These are phyloP conservation scores for Patella caerulea DNA, from an alignment of 2,888 invertebrate genomes.

Conservation along the genomic window DNA sequence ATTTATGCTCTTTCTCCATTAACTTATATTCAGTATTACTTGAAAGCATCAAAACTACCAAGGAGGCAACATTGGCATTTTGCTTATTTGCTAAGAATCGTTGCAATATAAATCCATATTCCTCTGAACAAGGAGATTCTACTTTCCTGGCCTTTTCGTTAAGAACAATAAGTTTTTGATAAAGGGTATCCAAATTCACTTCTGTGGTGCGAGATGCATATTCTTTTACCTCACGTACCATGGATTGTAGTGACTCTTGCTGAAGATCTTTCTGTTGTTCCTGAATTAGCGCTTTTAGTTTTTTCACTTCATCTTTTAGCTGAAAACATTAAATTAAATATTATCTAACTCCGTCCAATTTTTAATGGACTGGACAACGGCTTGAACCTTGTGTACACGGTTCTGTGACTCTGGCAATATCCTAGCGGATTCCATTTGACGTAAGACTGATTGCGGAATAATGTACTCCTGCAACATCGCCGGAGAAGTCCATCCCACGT, in stretches of 20 bases:
- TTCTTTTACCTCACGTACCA: background rate
- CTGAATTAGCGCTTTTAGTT: background rate
- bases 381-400: background rate
- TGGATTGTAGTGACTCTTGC: background rate
- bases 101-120: conserved; percentile 3
- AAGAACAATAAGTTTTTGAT: too few relatives aligned
- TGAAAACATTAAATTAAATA: background rate
- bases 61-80: background rate
- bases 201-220: background rate
- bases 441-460: background rate
- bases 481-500: background rate
- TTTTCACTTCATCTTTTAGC: background rate
- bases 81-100: background rate
- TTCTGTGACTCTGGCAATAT: background rate
- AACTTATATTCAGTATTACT: background rate
- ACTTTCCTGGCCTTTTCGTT: too few relatives aligned
- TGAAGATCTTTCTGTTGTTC: background rate
- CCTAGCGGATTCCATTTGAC: background rate
- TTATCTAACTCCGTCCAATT: background rate
- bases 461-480: background rate
- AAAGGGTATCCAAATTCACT: background rate
- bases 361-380: background rate
- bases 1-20: conserved; percentile 3
- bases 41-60: background rate
- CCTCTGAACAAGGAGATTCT: background rate